Conservation (phyloP, 2,797 vertebrate species). For the Naso thynnoides region DNA sequence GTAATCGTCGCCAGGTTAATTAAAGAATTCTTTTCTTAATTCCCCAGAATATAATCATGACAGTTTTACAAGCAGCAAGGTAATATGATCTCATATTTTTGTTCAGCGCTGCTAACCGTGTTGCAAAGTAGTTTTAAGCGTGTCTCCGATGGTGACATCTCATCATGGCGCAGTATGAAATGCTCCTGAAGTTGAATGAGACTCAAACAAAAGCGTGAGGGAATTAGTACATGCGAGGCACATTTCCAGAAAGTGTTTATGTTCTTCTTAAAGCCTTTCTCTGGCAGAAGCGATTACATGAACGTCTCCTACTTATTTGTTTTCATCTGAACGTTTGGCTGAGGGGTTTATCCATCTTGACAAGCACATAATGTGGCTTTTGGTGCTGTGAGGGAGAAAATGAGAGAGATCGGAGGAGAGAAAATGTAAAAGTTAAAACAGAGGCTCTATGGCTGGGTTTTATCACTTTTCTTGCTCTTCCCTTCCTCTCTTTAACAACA, state of each 20-base stretch:
- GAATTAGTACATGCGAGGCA: conserved; percentile 85
- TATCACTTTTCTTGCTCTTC: conserved; percentile 79
- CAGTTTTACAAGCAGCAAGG: conserved; percentile 76
- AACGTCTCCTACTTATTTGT: conserved; percentile 87
- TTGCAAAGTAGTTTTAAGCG: conserved; percentile 84
- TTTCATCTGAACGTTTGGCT: conserved; percentile 86
- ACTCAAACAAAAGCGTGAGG: conserved; percentile 85
- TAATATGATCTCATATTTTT: conserved; percentile 81
- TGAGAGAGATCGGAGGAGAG: conserved; percentile 73
- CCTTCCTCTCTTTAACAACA: conserved; percentile 78
- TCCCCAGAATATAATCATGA: conserved; percentile 76
- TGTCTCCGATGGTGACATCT: conserved; percentile 83
- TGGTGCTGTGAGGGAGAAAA: conserved; percentile 80
- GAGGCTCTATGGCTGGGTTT: conserved; percentile 76
- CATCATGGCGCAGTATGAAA: conserved; percentile 82
- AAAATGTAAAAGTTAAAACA: conserved; percentile 84
- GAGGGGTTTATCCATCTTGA: conserved; percentile 87
- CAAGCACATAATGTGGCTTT: conserved; percentile 88
- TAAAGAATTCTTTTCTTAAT: conserved; percentile 77
- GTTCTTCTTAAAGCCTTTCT: conserved; percentile 87
- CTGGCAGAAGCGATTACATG: conserved; percentile 89
- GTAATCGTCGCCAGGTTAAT: conserved; percentile 77
- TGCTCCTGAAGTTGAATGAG: conserved; percentile 86
- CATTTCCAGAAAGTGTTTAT: conserved; percentile 86
- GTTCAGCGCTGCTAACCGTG: conserved; percentile 74